These are phyloP conservation scores for Simalia tracyae DNA, from an alignment of 2,797 vertebrate species.

Conservation along the genomic window DNA sequence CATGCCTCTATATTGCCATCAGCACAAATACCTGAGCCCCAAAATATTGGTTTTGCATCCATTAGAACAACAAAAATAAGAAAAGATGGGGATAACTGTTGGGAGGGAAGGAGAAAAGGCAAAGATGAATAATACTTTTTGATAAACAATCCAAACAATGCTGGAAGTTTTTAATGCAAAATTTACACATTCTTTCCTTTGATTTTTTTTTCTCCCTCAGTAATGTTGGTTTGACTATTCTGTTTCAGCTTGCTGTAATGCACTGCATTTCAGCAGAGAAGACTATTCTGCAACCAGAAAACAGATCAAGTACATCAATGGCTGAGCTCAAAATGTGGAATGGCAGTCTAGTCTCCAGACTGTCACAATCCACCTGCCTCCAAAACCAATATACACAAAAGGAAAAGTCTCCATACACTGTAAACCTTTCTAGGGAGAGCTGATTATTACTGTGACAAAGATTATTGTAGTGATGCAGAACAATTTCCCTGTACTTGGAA, in stretches of 20 bases:
- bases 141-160: rapidly evolving
- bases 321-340: slow-evolving; percentile 29
- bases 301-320: slow-evolving; percentile 40
- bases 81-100: background rate
- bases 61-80: slow-evolving; percentile 3
- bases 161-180: background rate
- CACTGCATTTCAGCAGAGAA: rapidly evolving
- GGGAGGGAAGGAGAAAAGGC: background rate
- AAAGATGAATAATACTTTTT: background rate
- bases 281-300: slow-evolving; percentile 26
- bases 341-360: slow-evolving; percentile 35
- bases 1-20: background rate
- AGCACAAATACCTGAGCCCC: rapidly evolving
- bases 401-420: slow-evolving; percentile 20
- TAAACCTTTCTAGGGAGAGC: slow-evolving; percentile 28
- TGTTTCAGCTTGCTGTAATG: background rate
- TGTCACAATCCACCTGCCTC: slow-evolving; percentile 1
- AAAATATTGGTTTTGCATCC: slow-evolving; percentile 9
- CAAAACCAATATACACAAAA: background rate
- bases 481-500: slow-evolving; percentile 41
- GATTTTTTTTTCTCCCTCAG: background rate
- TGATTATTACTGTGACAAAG: slow-evolving; percentile 26
- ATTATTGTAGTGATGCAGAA: slow-evolving; percentile 34
- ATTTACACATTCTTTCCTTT: background rate
- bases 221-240: background rate